phyloP scores from a whole-genome alignment of 2,113 vertebrate species.

The Engystomops pustulosus region DNA sequence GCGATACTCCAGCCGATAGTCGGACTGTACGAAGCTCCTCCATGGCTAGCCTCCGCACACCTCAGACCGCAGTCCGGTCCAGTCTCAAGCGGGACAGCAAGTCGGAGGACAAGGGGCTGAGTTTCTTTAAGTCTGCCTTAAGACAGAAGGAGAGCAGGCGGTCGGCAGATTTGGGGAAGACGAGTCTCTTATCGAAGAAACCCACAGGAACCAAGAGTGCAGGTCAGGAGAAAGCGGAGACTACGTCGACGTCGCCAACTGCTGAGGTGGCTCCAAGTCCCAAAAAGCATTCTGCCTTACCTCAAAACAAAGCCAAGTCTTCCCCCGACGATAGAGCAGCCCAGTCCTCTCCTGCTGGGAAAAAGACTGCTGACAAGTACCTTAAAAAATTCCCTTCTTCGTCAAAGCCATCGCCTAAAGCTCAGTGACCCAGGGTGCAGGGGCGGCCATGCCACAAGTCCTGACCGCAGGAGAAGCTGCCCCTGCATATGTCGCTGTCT shows the following conservation, averaged over 20 bases:
- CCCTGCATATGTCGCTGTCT: constrained; percentile 76
- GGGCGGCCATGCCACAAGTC: constrained; percentile 21
- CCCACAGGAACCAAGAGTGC: constrained; percentile 70
- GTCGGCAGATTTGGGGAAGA: constrained; percentile 93
- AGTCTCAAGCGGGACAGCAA: constrained; percentile 88
- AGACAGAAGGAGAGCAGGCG: constrained; percentile 92
- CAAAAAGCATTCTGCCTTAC: constrained; percentile 86
- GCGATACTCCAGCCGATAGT: constrained; percentile 73
- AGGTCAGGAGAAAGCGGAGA: constrained; percentile 66
- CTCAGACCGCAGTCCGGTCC: constrained; percentile 71
- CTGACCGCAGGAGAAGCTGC: constrained; percentile 17
- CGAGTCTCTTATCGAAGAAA: constrained; percentile 85
- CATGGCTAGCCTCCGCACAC: constrained; percentile 90
- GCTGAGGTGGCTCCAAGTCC: constrained; percentile 74
- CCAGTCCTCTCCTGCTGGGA: constrained; percentile 78
- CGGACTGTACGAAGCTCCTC: constrained; percentile 87
- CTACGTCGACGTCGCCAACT: constrained; percentile 64
- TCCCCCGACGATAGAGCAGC: constrained; percentile 72
- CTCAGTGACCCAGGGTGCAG: constrained; percentile 78
- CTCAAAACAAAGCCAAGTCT: constrained; percentile 89
- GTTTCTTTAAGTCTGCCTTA: constrained; percentile 93
- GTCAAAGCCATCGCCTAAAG: constrained; percentile 86
- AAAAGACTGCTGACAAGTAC: constrained; percentile 81
- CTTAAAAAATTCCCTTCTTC: constrained; percentile 85
- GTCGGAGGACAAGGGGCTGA: constrained; percentile 92